A percentile compares a stretch with the other conserved stretches of the same genome.
Evolutionary conservation across 2,113 vertebrate genomes (phyloP).

Genomic region (Rattus rattus): DNA sequence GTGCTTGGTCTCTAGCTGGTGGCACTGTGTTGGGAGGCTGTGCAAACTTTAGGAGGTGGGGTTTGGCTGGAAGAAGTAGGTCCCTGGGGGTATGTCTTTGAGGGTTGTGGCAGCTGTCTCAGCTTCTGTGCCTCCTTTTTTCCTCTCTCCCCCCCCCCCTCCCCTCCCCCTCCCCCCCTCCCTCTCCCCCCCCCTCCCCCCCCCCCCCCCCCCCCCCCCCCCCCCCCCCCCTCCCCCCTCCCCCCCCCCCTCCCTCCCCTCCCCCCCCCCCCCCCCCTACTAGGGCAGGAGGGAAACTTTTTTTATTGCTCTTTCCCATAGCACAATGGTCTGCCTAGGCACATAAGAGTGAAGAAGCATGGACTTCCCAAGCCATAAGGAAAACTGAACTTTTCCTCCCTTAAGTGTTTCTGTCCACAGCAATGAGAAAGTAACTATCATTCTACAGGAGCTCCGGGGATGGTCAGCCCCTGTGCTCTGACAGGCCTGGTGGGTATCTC

Average conservation of each 20-base stretch:
- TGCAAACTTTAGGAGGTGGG: background rate
- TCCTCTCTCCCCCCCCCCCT: fast-evolving
- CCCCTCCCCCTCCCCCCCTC: fast-evolving
- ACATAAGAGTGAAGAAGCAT: too few relatives aligned
- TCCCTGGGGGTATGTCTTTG: background rate
- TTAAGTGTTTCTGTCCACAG: background rate
- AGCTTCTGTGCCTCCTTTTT: background rate
- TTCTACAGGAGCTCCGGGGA: background rate
- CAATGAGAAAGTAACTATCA: background rate
- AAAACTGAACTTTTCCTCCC: background rate
- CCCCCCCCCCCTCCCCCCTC: fast-evolving
- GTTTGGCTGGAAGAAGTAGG: background rate
- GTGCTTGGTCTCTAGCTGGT: background rate
- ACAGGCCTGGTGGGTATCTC: background rate
- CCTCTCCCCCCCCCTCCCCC: fast-evolving
- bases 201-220: too few relatives aligned
- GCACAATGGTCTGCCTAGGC: background rate
- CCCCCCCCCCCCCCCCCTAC: fast-evolving
- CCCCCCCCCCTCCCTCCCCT: too few relatives aligned
- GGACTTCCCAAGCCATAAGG: background rate
- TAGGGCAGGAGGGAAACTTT: background rate
- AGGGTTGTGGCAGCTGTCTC: background rate
- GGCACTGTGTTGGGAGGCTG: background rate
- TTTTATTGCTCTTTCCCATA: background rate
- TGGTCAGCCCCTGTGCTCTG: fast-evolving